phyloP scores from a whole-genome alignment of 2,888 invertebrate genomes.

The Caenorhabditis panamensis region DNA sequence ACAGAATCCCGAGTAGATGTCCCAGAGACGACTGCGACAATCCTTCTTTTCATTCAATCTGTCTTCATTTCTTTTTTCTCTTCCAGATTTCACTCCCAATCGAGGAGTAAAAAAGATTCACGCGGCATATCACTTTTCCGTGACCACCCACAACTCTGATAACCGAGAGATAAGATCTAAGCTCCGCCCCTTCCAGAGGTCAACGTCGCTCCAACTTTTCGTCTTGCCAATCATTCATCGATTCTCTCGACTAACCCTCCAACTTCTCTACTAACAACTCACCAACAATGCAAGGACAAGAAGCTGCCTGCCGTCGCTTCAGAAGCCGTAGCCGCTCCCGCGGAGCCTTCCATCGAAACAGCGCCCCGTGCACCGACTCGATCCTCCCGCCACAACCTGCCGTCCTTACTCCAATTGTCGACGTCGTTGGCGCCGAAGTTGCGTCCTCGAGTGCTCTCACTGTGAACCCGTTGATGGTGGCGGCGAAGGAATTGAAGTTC shows the following conservation, averaged over 20 bases:
- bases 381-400: conserved; percentile 6
- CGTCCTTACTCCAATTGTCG: conserved; percentile 25
- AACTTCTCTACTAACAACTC: conserved; percentile 39
- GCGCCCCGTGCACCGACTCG: neutral
- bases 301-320: conserved; percentile 5
- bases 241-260: conserved; percentile 27
- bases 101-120: too few species aligned
- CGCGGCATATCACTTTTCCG: neutral
- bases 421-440: neutral
- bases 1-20: conserved; percentile 89
- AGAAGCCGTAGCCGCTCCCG: conserved; percentile 53
- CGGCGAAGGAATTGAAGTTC: conserved; percentile 83
- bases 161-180: conserved; percentile 17
- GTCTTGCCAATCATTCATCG: conserved; percentile 10
- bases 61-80: too few species aligned
- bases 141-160: conserved; percentile 8
- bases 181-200: conserved; percentile 14
- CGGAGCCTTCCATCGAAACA: conserved; percentile 33
- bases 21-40: conserved; percentile 89
- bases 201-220: neutral
- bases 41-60: too few species aligned
- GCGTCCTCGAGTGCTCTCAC: conserved; percentile 1
- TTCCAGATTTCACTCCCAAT: too few species aligned
- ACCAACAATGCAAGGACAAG: conserved; percentile 42
- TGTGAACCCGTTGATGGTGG: conserved; percentile 33